Percentiles rank a stretch among this genome's conserved stretches.
Conservation (phyloP, 2,113 vertebrate species). For the Epinephelus fuscoguttatus region DNA sequence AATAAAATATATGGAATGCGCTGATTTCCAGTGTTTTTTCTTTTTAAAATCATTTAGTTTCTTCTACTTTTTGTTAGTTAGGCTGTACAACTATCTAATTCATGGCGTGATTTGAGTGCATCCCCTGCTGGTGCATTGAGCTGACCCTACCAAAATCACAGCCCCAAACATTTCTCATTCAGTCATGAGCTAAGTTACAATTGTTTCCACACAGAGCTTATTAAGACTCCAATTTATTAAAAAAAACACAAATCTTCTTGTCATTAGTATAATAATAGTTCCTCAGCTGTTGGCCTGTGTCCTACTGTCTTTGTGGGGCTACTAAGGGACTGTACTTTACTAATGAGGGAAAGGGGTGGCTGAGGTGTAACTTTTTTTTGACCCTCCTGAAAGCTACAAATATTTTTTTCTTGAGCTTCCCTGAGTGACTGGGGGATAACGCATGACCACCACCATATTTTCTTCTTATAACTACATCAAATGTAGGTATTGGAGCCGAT, state of each 20-base stretch:
- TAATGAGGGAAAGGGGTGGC: too few relatives aligned
- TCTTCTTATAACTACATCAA: too few relatives aligned
- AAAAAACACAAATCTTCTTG: not conserved
- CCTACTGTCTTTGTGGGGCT: not conserved
- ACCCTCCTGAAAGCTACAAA: too few relatives aligned
- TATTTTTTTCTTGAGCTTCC: too few relatives aligned
- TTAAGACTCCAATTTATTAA: not conserved
- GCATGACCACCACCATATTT: too few relatives aligned
- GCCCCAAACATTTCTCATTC: not conserved
- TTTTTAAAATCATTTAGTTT: not conserved
- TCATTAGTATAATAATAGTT: too few relatives aligned
- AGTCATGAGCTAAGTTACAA: not conserved
- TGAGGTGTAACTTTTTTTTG: too few relatives aligned
- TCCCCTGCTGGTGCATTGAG: constrained; percentile 65
- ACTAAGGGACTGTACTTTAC: too few relatives aligned
- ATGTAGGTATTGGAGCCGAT: too few relatives aligned
- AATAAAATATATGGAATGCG: not conserved
- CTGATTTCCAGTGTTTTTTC: fast-evolving
- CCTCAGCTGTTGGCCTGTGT: too few relatives aligned
- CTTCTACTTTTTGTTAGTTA: not conserved
- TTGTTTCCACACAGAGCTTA: not conserved
- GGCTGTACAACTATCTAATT: not conserved
- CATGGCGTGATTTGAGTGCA: not conserved
- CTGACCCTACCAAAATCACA: constrained; percentile 54
- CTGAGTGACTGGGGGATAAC: too few relatives aligned